Conservation (phyloP, 2,797 vertebrate species). For the Ciconia nigra region DNA sequence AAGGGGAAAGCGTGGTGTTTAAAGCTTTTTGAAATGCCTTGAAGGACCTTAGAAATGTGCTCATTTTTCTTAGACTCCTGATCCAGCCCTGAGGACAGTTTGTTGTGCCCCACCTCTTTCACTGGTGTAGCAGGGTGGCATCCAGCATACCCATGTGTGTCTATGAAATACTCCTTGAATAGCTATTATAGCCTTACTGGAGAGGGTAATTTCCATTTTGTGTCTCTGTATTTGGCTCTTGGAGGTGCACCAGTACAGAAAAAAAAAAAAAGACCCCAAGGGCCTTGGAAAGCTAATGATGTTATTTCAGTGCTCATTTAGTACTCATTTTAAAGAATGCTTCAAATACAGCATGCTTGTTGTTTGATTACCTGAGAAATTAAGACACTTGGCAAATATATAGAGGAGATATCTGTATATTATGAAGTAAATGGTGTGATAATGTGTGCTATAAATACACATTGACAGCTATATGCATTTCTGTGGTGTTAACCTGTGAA, state of each 20-base stretch:
- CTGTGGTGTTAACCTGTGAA: conserved; percentile 68
- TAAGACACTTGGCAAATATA: background rate
- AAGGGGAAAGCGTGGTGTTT: background rate
- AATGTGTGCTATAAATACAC: conserved; percentile 58
- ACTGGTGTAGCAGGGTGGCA: background rate
- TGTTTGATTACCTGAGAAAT: conserved; percentile 10
- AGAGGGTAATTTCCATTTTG: background rate
- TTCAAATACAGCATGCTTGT: background rate
- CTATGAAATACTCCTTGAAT: background rate
- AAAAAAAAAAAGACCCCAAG: background rate
- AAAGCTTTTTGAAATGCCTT: conserved; percentile 4
- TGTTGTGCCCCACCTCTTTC: background rate
- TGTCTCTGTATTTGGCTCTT: background rate
- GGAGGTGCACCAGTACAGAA: background rate
- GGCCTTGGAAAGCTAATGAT: background rate
- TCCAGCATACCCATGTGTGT: accelerated
- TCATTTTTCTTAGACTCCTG: background rate
- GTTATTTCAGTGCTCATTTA: background rate
- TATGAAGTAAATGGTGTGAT: background rate
- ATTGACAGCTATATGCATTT: conserved; percentile 41
- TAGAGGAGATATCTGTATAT: background rate
- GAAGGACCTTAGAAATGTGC: background rate
- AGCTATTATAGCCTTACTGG: background rate
- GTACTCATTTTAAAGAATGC: background rate
- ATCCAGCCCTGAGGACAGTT: background rate